These are phyloP conservation scores for Dichetophora obliterata DNA, from an alignment of 2,888 invertebrate genomes.

Conservation along the genomic window DNA sequence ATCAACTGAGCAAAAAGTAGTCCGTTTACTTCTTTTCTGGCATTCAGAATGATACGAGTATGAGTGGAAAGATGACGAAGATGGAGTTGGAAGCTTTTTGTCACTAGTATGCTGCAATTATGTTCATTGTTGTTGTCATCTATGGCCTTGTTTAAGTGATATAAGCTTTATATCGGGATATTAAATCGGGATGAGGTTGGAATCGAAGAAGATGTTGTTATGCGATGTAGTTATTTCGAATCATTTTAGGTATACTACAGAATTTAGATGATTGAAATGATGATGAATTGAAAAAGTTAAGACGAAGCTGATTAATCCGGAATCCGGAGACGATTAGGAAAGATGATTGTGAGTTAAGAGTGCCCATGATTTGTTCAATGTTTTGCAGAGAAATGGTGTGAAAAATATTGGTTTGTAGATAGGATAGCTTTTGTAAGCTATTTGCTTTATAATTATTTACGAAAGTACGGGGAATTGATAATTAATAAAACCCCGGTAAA, in stretches of 20 bases:
- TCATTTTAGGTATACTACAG: background rate
- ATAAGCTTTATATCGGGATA: background rate
- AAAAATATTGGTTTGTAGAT: no score
- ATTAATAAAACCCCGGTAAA: no score
- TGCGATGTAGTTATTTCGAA: background rate
- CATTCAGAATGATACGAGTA: background rate
- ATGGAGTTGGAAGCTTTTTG: constrained; percentile 35
- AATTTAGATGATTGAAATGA: background rate
- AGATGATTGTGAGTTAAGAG: no score
- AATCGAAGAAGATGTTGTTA: background rate
- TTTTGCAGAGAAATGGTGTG: no score
- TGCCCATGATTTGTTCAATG: no score
- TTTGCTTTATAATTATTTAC: no score
- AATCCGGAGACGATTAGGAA: no score
- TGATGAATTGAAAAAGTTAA: no score
- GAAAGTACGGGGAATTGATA: no score
- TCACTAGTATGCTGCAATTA: constrained; percentile 38
- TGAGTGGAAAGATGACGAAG: constrained; percentile 35
- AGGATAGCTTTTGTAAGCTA: no score
- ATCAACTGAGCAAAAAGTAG: constrained; percentile 15
- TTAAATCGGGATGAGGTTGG: background rate
- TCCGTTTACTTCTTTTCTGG: constrained; percentile 5
- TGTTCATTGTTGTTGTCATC: constrained; percentile 39
- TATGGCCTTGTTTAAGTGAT: constrained; percentile 12
- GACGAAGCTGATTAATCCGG: no score